Evolutionary conservation across 2,888 invertebrate species (phyloP).

Genomic region (Scrobipalpa costella): DNA sequence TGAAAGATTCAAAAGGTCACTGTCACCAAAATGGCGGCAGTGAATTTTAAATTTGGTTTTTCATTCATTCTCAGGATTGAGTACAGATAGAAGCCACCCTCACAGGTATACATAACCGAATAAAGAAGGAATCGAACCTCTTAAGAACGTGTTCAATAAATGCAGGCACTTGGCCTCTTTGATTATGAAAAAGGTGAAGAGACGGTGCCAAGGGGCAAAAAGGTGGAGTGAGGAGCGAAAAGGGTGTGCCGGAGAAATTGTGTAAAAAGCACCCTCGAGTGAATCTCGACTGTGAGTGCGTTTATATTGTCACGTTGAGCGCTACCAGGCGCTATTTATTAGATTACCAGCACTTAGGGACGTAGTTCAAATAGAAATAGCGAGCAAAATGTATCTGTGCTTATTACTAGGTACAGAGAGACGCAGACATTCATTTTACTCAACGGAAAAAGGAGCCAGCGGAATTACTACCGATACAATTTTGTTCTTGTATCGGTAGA

Average conservation of each 20-base stretch:
- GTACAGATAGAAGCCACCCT: slow-evolving; percentile 13
- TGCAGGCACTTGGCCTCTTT: slow-evolving; percentile 62
- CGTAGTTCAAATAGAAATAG: slow-evolving; percentile 28
- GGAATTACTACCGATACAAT: background rate
- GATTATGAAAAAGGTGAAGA: slow-evolving; percentile 69
- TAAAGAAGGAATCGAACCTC: slow-evolving; percentile 47
- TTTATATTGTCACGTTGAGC: slow-evolving; percentile 57
- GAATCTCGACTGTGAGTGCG: slow-evolving; percentile 59
- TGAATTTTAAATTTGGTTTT: background rate
- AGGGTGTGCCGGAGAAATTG: slow-evolving; percentile 63
- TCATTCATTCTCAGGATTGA: slow-evolving; percentile 3
- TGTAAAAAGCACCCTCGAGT: slow-evolving; percentile 61
- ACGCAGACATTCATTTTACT: background rate
- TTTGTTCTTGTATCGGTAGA: background rate
- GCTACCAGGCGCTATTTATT: slow-evolving; percentile 46
- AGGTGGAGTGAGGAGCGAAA: slow-evolving; percentile 59
- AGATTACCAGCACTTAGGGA: slow-evolving; percentile 39
- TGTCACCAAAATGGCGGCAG: background rate
- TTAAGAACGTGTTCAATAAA: slow-evolving; percentile 58
- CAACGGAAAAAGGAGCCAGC: background rate
- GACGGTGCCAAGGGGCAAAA: slow-evolving; percentile 58
- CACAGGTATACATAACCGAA: slow-evolving; percentile 31
- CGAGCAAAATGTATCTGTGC: background rate
- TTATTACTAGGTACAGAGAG: background rate
- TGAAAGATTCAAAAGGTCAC: slow-evolving; percentile 13